Conservation (phyloP, 2,888 invertebrate species). For the Strigamia maritima region DNA sequence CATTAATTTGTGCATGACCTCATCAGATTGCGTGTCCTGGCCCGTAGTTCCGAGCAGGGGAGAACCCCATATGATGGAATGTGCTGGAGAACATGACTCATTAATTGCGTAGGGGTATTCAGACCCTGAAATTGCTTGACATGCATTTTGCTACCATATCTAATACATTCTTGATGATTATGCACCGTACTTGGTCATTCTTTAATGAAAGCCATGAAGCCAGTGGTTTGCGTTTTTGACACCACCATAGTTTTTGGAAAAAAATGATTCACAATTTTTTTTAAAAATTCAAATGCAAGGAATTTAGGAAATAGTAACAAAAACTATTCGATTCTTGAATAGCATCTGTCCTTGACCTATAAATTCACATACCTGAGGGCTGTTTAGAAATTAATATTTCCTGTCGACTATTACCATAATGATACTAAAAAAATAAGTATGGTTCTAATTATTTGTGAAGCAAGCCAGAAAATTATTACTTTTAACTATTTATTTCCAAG, state of each 20-base stretch:
- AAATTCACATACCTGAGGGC: constrained; percentile 12
- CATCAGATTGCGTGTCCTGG: constrained; percentile 22
- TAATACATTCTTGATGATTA: neutral
- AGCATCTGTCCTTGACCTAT: constrained; percentile 24
- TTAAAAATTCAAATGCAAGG: neutral
- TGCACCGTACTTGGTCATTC: neutral
- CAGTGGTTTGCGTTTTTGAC: neutral
- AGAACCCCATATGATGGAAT: constrained; percentile 15
- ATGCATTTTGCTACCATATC: neutral
- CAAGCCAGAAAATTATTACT: neutral
- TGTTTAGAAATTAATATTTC: constrained; percentile 22
- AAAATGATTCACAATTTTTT: neutral
- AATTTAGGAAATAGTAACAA: constrained; percentile 17
- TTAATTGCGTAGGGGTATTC: neutral
- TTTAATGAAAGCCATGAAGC: neutral
- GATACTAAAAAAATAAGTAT: neutral
- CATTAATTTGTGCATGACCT: neutral
- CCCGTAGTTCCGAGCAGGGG: neutral
- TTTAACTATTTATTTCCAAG: too few relatives aligned
- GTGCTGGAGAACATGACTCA: neutral
- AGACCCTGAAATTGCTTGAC: neutral
- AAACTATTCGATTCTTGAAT: neutral
- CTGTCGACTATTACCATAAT: neutral
- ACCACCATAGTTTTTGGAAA: neutral
- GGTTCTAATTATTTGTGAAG: neutral